phyloP scores from a whole-genome alignment of 2,113 vertebrate genomes.

The Chelonoidis abingdonii region DNA sequence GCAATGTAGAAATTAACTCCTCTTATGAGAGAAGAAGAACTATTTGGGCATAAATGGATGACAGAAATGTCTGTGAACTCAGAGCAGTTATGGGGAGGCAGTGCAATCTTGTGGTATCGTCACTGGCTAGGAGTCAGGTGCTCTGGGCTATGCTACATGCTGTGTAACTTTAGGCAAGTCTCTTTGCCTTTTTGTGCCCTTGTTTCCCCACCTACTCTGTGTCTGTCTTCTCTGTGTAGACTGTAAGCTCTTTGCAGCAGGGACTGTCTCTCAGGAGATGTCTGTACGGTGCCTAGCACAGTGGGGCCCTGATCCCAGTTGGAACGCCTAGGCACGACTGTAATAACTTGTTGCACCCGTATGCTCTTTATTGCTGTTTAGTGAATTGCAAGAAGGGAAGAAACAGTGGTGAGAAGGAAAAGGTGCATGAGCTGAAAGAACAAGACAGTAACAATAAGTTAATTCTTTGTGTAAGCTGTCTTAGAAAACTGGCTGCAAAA shows the following conservation, averaged over 20 bases:
- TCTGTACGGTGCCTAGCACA: neutral
- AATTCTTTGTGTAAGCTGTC: neutral
- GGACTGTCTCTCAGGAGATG: neutral
- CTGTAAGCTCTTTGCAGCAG: neutral
- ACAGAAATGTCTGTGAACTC: no score
- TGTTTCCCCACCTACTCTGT: neutral
- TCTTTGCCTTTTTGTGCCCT: no score
- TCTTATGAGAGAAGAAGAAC: no score
- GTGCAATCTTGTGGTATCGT: no score
- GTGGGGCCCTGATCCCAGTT: neutral
- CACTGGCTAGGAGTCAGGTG: no score
- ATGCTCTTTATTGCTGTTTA: neutral
- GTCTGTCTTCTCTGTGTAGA: neutral
- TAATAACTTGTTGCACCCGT: neutral
- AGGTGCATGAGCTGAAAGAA: neutral
- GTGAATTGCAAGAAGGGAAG: neutral
- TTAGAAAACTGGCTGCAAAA: neutral
- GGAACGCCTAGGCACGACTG: neutral
- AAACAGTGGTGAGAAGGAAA: neutral
- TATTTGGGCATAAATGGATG: no score
- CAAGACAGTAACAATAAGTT: neutral
- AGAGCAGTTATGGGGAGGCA: no score
- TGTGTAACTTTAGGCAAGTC: no score
- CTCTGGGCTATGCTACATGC: no score
- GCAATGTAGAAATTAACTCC: no score